Evolutionary conservation across 2,888 invertebrate species (phyloP), one percentile per base, ranked within the genome.

Genomic region (Adineta ricciae): DNA sequence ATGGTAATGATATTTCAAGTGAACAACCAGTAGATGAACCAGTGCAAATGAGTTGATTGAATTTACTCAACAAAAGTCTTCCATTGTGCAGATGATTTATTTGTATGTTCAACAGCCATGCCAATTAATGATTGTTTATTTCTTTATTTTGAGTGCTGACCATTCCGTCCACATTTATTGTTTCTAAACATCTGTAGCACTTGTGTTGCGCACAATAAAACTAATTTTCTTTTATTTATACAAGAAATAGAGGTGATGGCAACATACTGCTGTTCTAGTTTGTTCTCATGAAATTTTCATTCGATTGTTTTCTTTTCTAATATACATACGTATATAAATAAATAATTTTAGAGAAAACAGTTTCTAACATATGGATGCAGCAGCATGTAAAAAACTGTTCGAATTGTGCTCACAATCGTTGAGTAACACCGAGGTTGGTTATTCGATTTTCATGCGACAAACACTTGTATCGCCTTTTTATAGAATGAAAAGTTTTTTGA

Each of bases 401-500:
- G 64, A 64, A 32, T 36, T 64, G 32, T 64, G 64, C 19, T 64
- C 64, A 36, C 64, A 64, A 64, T 64, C 64, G 32, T 64, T 64
- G 64, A 64, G 64, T 36, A 64, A 19, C 19, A 64, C 32, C 19
- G 64, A 64, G 64, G 64, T 64, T 64, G 32, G 64, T 64, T 1
- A 5, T 32, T 27, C 27, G 11, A 19, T 64, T n/a, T 14, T 64
- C 0, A 16, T 64, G 3, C 0, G 19, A 32, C 11, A 64, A 32
- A 5, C 16, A 32, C 32, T 19, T 64, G 46, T 11, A 46, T 46
- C 14, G 3, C 32, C 4, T 64, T 64, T 36, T 64, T 64, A 64
- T 64, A 78, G 78, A 21, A 78, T 78, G 78, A 78, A 78, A 78
- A 41, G 36, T 78, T 78, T 41, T 78, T 41, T 41, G 41, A 78